Evolutionary conservation across 2,113 vertebrate species (phyloP), one percentile per base, ranked within the genome.

Genomic region (Atrichornis clamosus): DNA sequence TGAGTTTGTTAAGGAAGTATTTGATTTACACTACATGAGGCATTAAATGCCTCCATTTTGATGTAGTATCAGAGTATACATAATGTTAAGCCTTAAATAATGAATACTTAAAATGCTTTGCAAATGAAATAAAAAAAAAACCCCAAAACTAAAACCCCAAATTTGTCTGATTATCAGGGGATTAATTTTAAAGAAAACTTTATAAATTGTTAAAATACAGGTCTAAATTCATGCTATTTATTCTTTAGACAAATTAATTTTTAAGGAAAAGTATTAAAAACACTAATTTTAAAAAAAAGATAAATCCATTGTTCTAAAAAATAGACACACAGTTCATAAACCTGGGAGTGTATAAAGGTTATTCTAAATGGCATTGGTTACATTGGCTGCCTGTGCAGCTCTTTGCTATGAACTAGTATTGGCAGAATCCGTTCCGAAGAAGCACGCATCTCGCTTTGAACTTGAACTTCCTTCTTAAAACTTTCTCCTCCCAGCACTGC

Each of bases 401-500:
- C 21, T 80, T 80, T 62, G 30, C 19, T 73, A 10, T 39, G 64
- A 87, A 56, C 5, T 16, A 27, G 17, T 33, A 59, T 62, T 88
- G 9, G 2, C 30, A 62, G 41, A 82, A 67, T 58, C 9, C 7
- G 52, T 37, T 91, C 64, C 79, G 89, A 94, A 87, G n/a, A 79
- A 0, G 1, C 37, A 49, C 6, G 18, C 1, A 1, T 72, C 59
- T 58, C 64, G 24, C 85, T 93, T 92, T 55, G 46, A 95, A 84
- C 53, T n/a, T 56, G 55, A 95, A 87, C 23, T 95, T 89, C 49
- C 52, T 79, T 90, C 69, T 84, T 62, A 52, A 87, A 93, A 95
- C 55, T 93, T 92, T 84, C 47, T 90, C 81, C 41, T 84, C 74
- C 16, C 1, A 63, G 23, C n/a, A 39, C 32, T 87, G 65, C 37